phyloP scores from a whole-genome alignment of 2,113 vertebrate genomes.

The Mesocricetus auratus region DNA sequence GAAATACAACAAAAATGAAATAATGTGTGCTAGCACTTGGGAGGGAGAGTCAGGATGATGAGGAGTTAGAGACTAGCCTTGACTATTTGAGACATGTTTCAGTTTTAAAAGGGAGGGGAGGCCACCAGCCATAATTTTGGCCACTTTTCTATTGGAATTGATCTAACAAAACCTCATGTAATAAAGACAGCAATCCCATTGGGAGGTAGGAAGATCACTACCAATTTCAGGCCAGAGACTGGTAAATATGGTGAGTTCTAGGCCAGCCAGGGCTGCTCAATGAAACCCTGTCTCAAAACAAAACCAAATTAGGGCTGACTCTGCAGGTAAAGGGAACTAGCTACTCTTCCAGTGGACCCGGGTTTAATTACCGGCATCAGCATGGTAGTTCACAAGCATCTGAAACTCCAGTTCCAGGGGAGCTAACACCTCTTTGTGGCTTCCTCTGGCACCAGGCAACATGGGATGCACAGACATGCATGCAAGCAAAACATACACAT shows the following conservation, averaged over 20 bases:
- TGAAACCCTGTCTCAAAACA: neutral
- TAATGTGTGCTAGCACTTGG: neutral
- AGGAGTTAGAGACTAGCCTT: neutral
- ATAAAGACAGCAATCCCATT: neutral
- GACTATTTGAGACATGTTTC: neutral
- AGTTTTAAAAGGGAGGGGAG: neutral
- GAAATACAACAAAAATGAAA: neutral
- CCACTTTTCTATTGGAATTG: slow-evolving; percentile 10
- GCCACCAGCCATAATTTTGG: neutral
- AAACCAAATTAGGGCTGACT: neutral
- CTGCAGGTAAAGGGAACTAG: too few species aligned
- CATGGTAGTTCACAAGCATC: neutral
- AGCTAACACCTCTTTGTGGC: neutral
- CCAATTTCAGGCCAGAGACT: neutral
- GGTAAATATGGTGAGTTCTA: neutral
- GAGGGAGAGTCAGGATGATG: neutral
- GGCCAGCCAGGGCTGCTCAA: neutral
- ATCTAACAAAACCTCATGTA: neutral
- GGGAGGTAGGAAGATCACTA: neutral
- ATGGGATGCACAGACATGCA: neutral
- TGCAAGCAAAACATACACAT: neutral
- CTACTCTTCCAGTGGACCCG: neutral
- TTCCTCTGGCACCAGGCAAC: neutral
- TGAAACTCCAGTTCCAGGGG: too few species aligned
- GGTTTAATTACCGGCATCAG: neutral